phyloP scores from a whole-genome alignment of 2,888 invertebrate species.

The Psylliodes chrysocephalus region DNA sequence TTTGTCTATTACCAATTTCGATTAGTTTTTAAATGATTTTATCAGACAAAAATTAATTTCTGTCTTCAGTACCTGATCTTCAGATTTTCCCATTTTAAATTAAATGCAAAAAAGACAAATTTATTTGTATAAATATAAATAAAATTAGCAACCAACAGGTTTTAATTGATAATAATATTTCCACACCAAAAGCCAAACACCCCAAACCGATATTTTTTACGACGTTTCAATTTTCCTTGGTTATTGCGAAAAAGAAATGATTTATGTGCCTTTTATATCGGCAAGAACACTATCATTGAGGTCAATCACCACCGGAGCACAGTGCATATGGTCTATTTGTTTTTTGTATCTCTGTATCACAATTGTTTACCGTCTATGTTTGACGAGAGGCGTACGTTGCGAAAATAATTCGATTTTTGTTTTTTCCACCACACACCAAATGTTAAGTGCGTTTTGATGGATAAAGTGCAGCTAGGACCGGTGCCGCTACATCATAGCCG shows the following conservation, averaged over 20 bases:
- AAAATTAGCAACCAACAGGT: too few species aligned
- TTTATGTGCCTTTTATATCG: slow-evolving; percentile 49
- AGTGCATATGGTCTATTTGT: slow-evolving; percentile 61
- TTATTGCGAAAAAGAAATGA: slow-evolving; percentile 43
- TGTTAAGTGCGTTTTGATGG: slow-evolving; percentile 10
- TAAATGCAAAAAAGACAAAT: too few species aligned
- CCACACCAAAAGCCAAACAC: neutral
- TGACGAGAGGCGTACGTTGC: slow-evolving; percentile 55
- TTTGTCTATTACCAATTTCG: too few species aligned
- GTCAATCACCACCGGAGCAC: slow-evolving; percentile 57
- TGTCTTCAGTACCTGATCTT: too few species aligned
- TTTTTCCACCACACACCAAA: slow-evolving; percentile 34
- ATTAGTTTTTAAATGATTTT: too few species aligned
- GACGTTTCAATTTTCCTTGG: slow-evolving; percentile 5
- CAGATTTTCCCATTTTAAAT: too few species aligned
- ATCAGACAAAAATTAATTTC: too few species aligned
- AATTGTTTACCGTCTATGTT: slow-evolving; percentile 59
- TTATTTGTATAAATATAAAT: too few species aligned
- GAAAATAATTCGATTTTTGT: slow-evolving; percentile 53
- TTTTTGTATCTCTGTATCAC: slow-evolving; percentile 58
- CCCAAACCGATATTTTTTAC: neutral
- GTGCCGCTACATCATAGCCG: slow-evolving; percentile 23
- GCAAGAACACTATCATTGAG: slow-evolving; percentile 49
- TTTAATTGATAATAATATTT: too few species aligned
- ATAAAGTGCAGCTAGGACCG: slow-evolving; percentile 26